phyloP scores from a whole-genome alignment of 2,113 vertebrate genomes.

The Telmatochromis brichardi region DNA sequence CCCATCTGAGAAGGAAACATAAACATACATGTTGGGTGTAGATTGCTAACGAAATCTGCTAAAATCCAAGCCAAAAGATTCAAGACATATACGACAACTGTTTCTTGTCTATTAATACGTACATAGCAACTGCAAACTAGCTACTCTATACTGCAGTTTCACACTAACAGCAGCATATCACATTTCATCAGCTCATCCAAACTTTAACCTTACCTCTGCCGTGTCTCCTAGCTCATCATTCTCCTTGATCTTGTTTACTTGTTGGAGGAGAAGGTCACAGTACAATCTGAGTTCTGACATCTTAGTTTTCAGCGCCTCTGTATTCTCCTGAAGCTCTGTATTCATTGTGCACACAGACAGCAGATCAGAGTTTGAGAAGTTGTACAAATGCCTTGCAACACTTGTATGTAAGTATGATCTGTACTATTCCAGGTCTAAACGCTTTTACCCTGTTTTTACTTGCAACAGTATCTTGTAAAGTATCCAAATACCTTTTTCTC shows the following conservation, averaged over 20 bases:
- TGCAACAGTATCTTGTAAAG: neutral
- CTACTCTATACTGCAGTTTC: neutral
- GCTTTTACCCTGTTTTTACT: neutral
- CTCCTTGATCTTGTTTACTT: conserved; percentile 87
- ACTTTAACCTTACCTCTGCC: conserved; percentile 43
- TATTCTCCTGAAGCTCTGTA: conserved; percentile 91
- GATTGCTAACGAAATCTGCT: neutral
- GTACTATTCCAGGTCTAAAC: neutral
- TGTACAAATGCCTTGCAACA: neutral
- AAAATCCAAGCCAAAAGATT: neutral
- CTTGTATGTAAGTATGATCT: neutral
- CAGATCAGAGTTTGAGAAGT: neutral
- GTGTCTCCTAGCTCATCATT: conserved; percentile 44
- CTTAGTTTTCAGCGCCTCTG: conserved; percentile 90
- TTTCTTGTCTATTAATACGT: neutral
- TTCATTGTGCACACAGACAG: neutral
- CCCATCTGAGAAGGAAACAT: conserved; percentile 62
- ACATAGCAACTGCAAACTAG: neutral
- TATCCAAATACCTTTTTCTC: conserved; percentile 83
- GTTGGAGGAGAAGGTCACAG: conserved; percentile 96
- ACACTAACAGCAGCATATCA: conserved; percentile 4
- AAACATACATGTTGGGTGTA: neutral
- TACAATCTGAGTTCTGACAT: conserved; percentile 95
- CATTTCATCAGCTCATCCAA: conserved; percentile 21
- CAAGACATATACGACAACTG: neutral